Conservation (phyloP, 2,113 vertebrate genomes). For the Sterrhoptilus dennistouni region DNA sequence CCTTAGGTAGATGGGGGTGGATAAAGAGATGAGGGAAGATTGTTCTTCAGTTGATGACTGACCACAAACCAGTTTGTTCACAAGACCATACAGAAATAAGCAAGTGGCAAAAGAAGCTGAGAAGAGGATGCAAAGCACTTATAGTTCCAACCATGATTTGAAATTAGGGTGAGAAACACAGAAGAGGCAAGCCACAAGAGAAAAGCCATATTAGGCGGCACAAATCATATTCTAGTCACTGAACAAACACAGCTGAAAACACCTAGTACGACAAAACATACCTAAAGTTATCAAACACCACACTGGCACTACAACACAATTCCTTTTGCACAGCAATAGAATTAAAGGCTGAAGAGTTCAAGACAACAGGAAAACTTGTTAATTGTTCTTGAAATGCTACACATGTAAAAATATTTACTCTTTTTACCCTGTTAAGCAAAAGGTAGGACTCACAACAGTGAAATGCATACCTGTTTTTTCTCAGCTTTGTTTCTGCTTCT, state of each 20-base stretch:
- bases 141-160: neutral
- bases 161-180: neutral
- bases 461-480: slow-evolving; percentile 83
- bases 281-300: neutral
- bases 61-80: neutral
- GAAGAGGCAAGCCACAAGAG: neutral
- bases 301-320: neutral
- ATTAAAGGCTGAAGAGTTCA: neutral
- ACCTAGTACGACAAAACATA: neutral
- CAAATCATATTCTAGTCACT: neutral
- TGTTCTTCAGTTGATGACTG: neutral
- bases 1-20: neutral
- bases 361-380: rapidly evolving
- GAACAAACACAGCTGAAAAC: neutral
- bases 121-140: neutral
- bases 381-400: neutral
- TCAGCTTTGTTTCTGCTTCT: slow-evolving; percentile 85
- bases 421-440: neutral
- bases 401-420: neutral
- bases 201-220: neutral
- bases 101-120: neutral
- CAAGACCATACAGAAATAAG: neutral
- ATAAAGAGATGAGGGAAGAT: neutral
- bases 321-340: neutral
- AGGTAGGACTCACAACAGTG: neutral